Evolutionary conservation across 2,797 vertebrate species (phyloP), one percentile per base, ranked within the genome.

Genomic region (Helarctos malayanus): DNA sequence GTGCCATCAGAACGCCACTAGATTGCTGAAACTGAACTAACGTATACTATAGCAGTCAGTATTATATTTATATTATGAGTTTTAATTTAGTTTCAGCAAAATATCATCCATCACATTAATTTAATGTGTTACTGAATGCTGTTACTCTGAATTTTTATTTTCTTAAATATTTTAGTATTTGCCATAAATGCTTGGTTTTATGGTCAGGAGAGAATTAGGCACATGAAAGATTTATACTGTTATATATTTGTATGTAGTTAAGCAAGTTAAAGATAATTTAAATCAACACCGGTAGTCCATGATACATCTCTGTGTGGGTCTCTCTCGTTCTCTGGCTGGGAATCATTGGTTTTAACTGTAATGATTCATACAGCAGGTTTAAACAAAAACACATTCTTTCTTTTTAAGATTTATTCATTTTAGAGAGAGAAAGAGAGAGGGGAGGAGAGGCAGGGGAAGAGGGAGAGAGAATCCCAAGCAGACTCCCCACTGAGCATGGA

Each of bases 41-140:
- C 65, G 52, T 73, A 19, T 7, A 78, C 6, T 45, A 65, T 4
- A 71, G 6, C 7, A 71, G n/a, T 81, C 54, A 21, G n/a, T 71
- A 38, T 5, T 0, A 32, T 68, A 49, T 81, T 89, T 89, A 84
- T 27, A 32, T 84, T 54, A 9, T 19, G 13, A 68, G 29, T 68
- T 91, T 95, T 93, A 94, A 78, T 79, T 82, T 92, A 78, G 19
- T 35, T 76, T 95, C 27, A 93, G 29, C 41, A 88, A 57, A 81
- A 75, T 54, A 57, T 68, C 25, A 75, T 32, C 27, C 47, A 81
- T 91, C 45, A 52, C 3, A 21, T 91, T 89, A 85, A 75, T 89
- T 95, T 76, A 75, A 90, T 90, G 45, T 49, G 27, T 49, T 49
- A 76, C 45, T 76, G 45, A 75, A 79, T 79, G 32, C 2, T 84